Evolutionary conservation across 2,113 vertebrate genomes (phyloP).

Genomic region (Pitta sordida): DNA sequence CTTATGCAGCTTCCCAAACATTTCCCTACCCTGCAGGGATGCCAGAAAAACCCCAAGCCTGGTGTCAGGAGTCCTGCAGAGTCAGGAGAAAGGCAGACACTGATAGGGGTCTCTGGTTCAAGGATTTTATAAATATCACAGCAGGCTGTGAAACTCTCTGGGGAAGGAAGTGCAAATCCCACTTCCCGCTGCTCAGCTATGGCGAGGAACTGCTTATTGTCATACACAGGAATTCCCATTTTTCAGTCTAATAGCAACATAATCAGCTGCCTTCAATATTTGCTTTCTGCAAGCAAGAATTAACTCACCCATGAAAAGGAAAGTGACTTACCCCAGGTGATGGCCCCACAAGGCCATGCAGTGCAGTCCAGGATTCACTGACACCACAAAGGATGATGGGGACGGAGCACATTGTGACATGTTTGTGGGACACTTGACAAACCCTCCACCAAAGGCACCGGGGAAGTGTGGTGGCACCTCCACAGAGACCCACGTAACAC

Average conservation of each 20-base stretch:
- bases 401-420: fast-evolving
- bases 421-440: background rate
- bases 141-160: background rate
- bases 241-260: slow-evolving; percentile 14
- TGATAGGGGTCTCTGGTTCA: background rate
- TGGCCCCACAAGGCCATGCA: background rate
- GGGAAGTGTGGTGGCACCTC: background rate
- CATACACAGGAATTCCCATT: background rate
- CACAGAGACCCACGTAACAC: background rate
- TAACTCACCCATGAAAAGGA: background rate
- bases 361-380: background rate
- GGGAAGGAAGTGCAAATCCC: slow-evolving; percentile 23
- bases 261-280: slow-evolving; percentile 24
- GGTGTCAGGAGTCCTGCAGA: background rate
- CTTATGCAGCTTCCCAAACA: background rate
- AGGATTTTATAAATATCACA: background rate
- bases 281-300: background rate
- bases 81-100: background rate
- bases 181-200: background rate
- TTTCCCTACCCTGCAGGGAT: background rate
- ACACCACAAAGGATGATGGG: background rate
- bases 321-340: background rate
- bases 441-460: fast-evolving
- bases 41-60: background rate
- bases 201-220: slow-evolving; percentile 22